A percentile compares a stretch with the other conserved stretches of the same genome.
These are phyloP conservation scores for Drosophila diplacantha DNA, from an alignment of 2,888 invertebrate genomes.

Conservation along the genomic window DNA sequence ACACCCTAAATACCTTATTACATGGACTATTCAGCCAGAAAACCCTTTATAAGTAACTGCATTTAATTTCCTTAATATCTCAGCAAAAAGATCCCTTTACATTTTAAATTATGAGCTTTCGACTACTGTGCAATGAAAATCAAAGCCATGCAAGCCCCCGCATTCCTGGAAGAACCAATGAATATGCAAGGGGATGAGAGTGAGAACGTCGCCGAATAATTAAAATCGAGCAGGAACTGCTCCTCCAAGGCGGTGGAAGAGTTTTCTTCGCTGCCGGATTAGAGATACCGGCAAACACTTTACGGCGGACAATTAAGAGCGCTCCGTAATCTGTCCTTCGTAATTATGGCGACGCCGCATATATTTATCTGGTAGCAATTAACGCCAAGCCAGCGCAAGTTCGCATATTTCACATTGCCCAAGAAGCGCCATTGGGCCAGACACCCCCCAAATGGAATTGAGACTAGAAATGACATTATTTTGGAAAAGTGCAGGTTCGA, in stretches of 20 bases:
- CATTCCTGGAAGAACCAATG: slow-evolving; percentile 40
- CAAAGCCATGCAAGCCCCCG: slow-evolving; percentile 42
- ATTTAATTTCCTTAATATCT: neutral
- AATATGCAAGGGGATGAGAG: slow-evolving; percentile 47
- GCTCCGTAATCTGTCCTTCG: slow-evolving; percentile 70
- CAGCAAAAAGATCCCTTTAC: neutral
- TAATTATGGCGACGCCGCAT: slow-evolving; percentile 69
- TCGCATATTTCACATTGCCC: slow-evolving; percentile 67
- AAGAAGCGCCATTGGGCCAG: slow-evolving; percentile 45
- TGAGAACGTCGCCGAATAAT: slow-evolving; percentile 62
- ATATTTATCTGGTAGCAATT: slow-evolving; percentile 73
- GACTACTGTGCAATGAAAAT: slow-evolving; percentile 53
- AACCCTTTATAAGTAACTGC: neutral
- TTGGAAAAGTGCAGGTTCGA: neutral
- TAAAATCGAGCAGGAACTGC: slow-evolving; percentile 63
- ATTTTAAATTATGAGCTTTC: neutral
- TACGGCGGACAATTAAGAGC: slow-evolving; percentile 72
- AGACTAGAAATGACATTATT: slow-evolving; percentile 5
- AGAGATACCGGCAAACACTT: slow-evolving; percentile 59
- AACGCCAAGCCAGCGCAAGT: slow-evolving; percentile 54
- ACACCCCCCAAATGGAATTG: slow-evolving; percentile 23
- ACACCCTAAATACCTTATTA: neutral
- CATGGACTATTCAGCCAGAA: neutral
- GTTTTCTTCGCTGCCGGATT: slow-evolving; percentile 20
- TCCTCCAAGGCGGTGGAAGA: slow-evolving; percentile 14